A percentile compares a stretch with the other conserved stretches of the same genome.
Conservation (phyloP, 2,888 invertebrate genomes). For the Perithous albicinctus region DNA sequence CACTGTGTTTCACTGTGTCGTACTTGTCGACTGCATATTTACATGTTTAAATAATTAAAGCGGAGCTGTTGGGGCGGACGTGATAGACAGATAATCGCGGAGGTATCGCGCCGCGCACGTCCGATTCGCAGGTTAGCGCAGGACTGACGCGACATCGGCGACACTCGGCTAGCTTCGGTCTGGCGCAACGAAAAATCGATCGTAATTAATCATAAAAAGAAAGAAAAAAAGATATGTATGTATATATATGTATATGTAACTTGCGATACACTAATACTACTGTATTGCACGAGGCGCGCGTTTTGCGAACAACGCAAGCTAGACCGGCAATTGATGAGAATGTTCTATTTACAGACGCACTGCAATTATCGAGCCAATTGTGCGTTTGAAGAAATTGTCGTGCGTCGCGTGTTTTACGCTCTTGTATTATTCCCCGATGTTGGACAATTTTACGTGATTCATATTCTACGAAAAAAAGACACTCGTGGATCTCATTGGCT, state of each 20-base stretch:
- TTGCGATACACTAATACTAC: background rate
- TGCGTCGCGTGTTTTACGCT: background rate
- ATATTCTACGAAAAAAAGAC: too few relatives aligned
- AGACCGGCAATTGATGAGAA: conserved; percentile 8
- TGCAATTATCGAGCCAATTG: conserved; percentile 1
- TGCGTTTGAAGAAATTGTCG: background rate
- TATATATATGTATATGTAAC: too few relatives aligned
- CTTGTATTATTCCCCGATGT: too few relatives aligned
- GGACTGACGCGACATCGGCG: conserved; percentile 64
- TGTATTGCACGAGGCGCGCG: background rate
- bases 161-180: conserved; percentile 71
- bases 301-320: background rate
- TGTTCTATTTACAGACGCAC: conserved; percentile 7
- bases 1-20: conserved; percentile 72
- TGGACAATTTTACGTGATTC: too few relatives aligned
- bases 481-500: too few relatives aligned
- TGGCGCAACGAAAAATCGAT: conserved; percentile 77
- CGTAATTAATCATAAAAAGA: conserved; percentile 38
- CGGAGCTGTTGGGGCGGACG: conserved; percentile 74
- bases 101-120: conserved; percentile 73
- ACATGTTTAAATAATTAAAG: conserved; percentile 78
- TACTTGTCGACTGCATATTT: conserved; percentile 75
- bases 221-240: conserved; percentile 26
- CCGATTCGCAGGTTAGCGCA: conserved; percentile 70
- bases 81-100: conserved; percentile 74